A percentile compares a stretch with the other conserved stretches of the same genome.
Evolutionary conservation across 2,113 vertebrate species (phyloP).

Genomic region (human (Homo sapiens)): DNA sequence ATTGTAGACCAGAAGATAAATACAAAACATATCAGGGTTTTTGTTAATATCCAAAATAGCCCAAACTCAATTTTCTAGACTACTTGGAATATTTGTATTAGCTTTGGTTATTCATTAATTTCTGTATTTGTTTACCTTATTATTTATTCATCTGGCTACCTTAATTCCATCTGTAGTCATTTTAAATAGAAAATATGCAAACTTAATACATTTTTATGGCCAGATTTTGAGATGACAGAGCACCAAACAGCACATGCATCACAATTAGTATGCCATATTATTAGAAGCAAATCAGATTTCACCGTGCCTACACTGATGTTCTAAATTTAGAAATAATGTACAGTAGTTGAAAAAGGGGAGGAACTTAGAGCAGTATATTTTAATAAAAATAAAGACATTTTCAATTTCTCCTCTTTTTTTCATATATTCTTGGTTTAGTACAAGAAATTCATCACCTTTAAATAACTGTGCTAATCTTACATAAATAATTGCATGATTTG

Average conservation of each 20-base stretch:
- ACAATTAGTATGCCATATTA: constrained; percentile 83
- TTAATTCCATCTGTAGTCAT: constrained; percentile 74
- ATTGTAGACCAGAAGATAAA: constrained; percentile 70
- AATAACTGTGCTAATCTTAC: constrained; percentile 66
- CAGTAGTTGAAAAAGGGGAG: constrained; percentile 73
- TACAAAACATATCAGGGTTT: constrained; percentile 61
- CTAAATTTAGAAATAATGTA: constrained; percentile 85
- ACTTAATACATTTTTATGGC: constrained; percentile 70
- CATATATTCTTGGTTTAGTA: constrained; percentile 69
- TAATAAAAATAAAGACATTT: constrained; percentile 65
- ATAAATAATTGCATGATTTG: constrained; percentile 52
- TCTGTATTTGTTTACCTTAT: constrained; percentile 57
- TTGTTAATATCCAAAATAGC: constrained; percentile 59
- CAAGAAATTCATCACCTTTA: constrained; percentile 70
- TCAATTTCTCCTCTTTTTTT: constrained; percentile 60
- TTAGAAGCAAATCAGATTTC: constrained; percentile 86
- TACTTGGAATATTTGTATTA: constrained; percentile 61
- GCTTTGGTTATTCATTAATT: constrained; percentile 62
- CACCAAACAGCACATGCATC: constrained; percentile 79
- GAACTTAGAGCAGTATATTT: constrained; percentile 74
- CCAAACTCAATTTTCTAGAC: constrained; percentile 51
- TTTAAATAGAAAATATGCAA: constrained; percentile 72
- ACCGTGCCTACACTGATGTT: constrained; percentile 80
- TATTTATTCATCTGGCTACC: constrained; percentile 65
- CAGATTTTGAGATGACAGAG: constrained; percentile 71